Base-by-base conservation (phyloP, 2,113 vertebrate genomes). In the Chlorocebus sabaeus region DNA sequence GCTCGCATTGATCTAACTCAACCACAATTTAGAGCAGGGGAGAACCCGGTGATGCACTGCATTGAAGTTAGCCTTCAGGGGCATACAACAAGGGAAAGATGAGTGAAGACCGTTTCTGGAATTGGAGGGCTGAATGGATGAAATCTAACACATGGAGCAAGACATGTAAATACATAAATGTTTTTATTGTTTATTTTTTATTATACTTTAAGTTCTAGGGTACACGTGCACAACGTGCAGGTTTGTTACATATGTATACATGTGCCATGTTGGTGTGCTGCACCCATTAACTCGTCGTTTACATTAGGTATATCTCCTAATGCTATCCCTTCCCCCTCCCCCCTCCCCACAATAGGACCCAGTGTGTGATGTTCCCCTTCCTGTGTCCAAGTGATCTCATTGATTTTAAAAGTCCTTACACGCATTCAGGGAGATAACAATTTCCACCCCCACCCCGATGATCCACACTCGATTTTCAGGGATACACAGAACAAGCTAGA, bases 141-240 rank as follows among this genome's bases (percentile, higher is more conserved):
- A 67, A 5, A 75, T 16, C 17, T 23, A n/a, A 50, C 52, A 45
- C 9, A 18, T 0, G 32, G 30, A 48, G 1, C 0, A 16, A 55
- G 35, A 12, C 32, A 52, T 43, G 87, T 82, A 45, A 72, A 35
- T 48, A 40, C 30, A 17, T 5, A 55, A 35, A 84, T 45, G 45
- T 45, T 45, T 45, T 45, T 45, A 45, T 45, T 45, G 7, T 8
- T 45, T 10, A 45, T 45, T 45, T 45, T 45, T 45, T 45, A 10
- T 45, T 45, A 10, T 45, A 45, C 45, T 45, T 45, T 45, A 45
- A 45, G 45, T 45, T 45, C 45, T 45, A 45, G 45, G 45, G 45
- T 45, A 45, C 45, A 45, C 9, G 45, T 45, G 45, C 45, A 45
- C 45, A 45, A 45, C 45, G 8, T 45, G 45, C 8, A 45, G 45